Conservation (phyloP, 2,888 invertebrate genomes). For the Norana najaformis region DNA sequence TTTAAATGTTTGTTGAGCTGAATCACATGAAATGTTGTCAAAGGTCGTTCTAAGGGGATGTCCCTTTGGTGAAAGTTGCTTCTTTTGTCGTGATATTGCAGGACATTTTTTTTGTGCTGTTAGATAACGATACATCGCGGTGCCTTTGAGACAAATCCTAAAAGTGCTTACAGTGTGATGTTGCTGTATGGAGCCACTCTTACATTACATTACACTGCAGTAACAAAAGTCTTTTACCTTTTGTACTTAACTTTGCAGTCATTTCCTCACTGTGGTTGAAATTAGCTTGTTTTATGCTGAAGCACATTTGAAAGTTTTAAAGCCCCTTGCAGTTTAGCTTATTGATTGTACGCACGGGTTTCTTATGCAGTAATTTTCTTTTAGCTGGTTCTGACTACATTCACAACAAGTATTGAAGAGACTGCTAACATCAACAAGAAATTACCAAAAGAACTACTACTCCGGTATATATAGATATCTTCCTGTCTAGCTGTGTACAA, state of each 20-base stretch:
- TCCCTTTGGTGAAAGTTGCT: no score
- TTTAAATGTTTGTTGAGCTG: no score
- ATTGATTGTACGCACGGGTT: neutral
- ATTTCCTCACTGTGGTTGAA: no score
- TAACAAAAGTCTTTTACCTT: no score
- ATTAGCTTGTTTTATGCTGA: neutral
- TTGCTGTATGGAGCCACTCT: neutral
- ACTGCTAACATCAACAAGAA: conserved; percentile 77
- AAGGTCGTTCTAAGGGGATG: no score
- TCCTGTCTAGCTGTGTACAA: neutral
- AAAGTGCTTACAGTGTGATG: neutral
- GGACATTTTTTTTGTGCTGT: neutral
- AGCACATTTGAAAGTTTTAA: neutral
- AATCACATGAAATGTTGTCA: no score
- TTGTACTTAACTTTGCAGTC: no score
- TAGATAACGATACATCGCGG: no score
- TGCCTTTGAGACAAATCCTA: no score
- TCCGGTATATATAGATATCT: conserved; percentile 68
- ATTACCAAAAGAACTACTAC: conserved; percentile 91
- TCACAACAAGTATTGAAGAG: conserved; percentile 26
- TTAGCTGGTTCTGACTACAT: conserved; percentile 29
- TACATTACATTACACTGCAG: neutral
- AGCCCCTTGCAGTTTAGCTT: neutral
- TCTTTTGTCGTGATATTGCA: neutral
- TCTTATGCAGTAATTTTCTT: neutral